These are phyloP conservation scores for Microctonus brassicae DNA, from an alignment of 2,888 invertebrate genomes.

Conservation along the genomic window DNA sequence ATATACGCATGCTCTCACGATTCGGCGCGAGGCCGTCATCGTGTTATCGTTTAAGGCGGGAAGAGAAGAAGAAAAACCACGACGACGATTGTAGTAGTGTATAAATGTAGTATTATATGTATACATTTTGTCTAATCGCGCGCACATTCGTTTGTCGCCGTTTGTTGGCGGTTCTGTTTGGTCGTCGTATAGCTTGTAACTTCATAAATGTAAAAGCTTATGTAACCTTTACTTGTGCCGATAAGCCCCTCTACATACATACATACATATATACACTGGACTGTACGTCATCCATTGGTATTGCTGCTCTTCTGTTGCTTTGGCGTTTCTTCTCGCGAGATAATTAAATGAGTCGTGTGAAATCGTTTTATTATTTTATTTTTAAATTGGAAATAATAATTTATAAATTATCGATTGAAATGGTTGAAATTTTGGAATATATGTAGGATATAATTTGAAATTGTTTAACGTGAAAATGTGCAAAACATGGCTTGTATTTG, in stretches of 20 bases:
- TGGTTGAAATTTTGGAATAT: no score
- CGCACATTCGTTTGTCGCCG: neutral
- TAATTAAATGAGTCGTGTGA: slow-evolving; percentile 33
- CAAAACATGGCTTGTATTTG: no score
- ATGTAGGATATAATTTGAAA: no score
- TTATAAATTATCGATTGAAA: no score
- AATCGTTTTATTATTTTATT: no score
- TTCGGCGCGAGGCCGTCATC: slow-evolving; percentile 16
- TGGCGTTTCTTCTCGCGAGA: slow-evolving; percentile 20
- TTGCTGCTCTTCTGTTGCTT: slow-evolving; percentile 28
- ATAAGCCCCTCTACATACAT: neutral
- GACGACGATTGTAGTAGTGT: neutral
- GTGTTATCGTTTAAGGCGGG: slow-evolving; percentile 23
- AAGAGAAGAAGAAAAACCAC: slow-evolving; percentile 18
- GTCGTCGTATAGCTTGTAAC: neutral
- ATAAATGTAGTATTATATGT: neutral
- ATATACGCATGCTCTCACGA: slow-evolving; percentile 8
- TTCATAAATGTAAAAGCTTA: slow-evolving; percentile 14
- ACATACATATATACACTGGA: neutral
- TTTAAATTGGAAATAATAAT: no score
- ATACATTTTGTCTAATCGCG: no score
- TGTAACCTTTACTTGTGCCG: slow-evolving; percentile 30
- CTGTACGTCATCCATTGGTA: slow-evolving; percentile 19
- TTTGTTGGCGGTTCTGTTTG: slow-evolving; percentile 3
- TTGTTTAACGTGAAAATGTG: no score